Conservation (phyloP, 2,113 vertebrate genomes). For the Columba janthina region DNA sequence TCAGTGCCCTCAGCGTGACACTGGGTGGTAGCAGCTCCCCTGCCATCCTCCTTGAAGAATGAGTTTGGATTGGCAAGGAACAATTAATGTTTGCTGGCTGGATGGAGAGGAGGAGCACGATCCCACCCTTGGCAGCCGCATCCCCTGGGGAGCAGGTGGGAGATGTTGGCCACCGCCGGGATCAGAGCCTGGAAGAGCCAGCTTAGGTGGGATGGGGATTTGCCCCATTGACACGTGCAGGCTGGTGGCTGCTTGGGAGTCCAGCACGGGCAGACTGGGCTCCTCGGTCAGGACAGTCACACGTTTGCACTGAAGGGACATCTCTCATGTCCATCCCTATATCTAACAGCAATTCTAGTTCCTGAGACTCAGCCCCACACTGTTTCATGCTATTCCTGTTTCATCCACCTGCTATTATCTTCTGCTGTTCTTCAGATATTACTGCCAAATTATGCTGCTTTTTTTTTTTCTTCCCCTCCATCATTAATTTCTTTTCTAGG, state of each 20-base stretch:
- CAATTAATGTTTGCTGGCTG: neutral
- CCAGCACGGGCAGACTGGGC: fast-evolving
- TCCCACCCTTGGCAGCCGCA: neutral
- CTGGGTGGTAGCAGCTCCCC: neutral
- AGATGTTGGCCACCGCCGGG: fast-evolving
- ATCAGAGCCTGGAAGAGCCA: neutral
- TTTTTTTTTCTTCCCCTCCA: neutral
- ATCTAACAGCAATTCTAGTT: neutral
- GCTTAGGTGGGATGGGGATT: neutral
- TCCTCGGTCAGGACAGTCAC: neutral
- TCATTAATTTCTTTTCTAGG: slow-evolving; percentile 53
- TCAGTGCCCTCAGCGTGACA: neutral
- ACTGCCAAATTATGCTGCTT: neutral
- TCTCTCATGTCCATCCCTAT: neutral
- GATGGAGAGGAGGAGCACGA: fast-evolving
- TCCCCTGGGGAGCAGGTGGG: neutral
- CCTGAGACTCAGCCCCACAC: neutral
- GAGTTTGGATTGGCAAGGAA: neutral
- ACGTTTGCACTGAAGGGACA: fast-evolving
- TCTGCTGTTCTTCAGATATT: neutral
- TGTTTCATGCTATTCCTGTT: neutral
- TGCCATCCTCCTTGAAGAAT: neutral
- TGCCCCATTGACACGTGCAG: fast-evolving
- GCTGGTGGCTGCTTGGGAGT: neutral
- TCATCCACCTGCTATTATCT: slow-evolving; percentile 47